A percentile compares a stretch with the other conserved stretches of the same genome.
Conservation (phyloP, 2,797 vertebrate species). For the Acanthurus leucopareius region DNA sequence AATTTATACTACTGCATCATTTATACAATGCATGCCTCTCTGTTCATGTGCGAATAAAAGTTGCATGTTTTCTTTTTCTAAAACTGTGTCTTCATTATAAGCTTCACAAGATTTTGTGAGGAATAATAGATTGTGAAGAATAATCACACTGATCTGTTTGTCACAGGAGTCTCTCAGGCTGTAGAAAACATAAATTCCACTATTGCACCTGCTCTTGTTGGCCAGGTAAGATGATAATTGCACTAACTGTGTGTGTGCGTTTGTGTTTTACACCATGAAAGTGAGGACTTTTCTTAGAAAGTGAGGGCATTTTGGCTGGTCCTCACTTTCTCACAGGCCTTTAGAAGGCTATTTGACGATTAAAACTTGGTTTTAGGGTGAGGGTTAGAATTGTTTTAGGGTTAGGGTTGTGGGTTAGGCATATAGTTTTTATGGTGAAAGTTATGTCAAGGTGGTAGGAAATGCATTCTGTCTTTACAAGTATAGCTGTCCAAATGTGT, state of each 20-base stretch:
- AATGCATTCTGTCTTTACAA: too few relatives aligned
- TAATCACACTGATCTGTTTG: constrained; percentile 22
- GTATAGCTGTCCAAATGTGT: too few relatives aligned
- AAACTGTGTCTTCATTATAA: background rate
- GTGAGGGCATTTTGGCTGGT: too few relatives aligned
- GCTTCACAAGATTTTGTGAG: background rate
- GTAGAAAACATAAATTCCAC: constrained; percentile 95
- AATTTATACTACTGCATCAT: constrained; percentile 9
- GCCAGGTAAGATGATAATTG: constrained; percentile 87
- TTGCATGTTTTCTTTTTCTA: constrained; percentile 16
- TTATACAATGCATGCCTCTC: constrained; percentile 22
- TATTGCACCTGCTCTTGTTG: constrained; percentile 93
- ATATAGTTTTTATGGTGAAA: too few relatives aligned
- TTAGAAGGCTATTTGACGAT: too few relatives aligned
- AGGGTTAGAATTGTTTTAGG: too few relatives aligned
- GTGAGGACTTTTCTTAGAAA: too few relatives aligned
- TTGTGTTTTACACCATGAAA: too few relatives aligned
- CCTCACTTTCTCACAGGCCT: too few relatives aligned
- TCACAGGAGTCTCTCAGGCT: constrained; percentile 94
- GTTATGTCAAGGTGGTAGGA: too few relatives aligned
- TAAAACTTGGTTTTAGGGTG: too few relatives aligned
- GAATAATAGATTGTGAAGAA: background rate
- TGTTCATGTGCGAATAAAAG: background rate
- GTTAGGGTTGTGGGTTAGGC: too few relatives aligned
- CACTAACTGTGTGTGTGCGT: background rate